phyloP scores from a whole-genome alignment of 2,113 vertebrate genomes.

The Psephotus haematonotus region DNA sequence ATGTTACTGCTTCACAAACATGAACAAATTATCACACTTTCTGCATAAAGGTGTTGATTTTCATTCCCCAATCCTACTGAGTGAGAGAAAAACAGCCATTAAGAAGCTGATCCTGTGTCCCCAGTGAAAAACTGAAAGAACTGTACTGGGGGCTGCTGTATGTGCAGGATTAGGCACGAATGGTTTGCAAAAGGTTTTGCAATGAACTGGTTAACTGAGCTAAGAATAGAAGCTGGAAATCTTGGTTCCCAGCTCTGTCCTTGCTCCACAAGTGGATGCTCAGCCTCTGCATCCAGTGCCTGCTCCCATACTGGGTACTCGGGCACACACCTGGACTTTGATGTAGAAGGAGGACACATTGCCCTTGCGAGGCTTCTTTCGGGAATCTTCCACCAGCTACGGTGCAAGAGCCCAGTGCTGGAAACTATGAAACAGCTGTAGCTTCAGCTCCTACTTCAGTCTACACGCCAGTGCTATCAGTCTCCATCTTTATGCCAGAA shows the following conservation, averaged over 20 bases:
- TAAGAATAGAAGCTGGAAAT: background rate
- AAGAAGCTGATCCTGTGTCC: background rate
- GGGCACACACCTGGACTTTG: background rate
- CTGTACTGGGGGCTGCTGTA: background rate
- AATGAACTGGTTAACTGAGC: background rate
- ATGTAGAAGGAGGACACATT: background rate
- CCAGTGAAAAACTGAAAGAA: background rate
- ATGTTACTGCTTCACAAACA: background rate
- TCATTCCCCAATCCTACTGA: background rate
- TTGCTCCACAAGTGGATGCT: background rate
- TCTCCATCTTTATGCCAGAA: background rate
- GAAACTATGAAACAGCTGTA: background rate
- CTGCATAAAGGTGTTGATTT: background rate
- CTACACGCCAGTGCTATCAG: background rate
- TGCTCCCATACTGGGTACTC: background rate
- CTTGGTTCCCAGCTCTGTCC: background rate
- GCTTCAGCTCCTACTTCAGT: background rate
- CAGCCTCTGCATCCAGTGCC: background rate
- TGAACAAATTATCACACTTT: background rate
- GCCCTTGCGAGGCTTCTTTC: background rate
- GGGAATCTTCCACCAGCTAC: background rate
- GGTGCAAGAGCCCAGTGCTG: background rate
- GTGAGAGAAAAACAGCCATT: background rate
- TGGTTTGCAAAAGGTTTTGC: constrained; percentile 7
- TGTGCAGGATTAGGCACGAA: background rate